Conservation (phyloP, 1,140 invertebrate genomes). For the Bursaphelenchus mucronatus region DNA sequence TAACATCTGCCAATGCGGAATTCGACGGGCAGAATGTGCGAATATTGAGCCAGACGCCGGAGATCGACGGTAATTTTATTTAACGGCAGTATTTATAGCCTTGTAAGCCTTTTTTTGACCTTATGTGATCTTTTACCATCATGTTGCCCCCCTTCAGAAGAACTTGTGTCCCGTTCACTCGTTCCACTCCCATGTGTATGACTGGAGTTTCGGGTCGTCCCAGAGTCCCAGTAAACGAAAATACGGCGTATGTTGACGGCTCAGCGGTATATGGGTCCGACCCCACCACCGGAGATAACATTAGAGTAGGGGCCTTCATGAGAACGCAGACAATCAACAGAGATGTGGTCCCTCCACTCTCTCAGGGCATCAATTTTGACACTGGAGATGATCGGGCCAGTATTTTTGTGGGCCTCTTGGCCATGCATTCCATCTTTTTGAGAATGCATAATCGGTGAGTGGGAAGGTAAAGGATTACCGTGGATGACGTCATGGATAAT, state of each 20-base stretch:
- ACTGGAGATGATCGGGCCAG: conserved; percentile 36
- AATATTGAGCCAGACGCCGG: conserved; percentile 28
- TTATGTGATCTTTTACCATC: conserved; percentile 16
- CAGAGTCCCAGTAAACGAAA: conserved; percentile 42
- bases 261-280: conserved; percentile 31
- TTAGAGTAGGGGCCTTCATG: conserved; percentile 38
- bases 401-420: conserved; percentile 34
- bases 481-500: neutral
- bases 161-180: conserved; percentile 43
- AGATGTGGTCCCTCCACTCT: conserved; percentile 25
- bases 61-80: conserved; percentile 20
- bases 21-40: conserved; percentile 28
- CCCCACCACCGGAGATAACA: conserved; percentile 12
- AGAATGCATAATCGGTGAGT: conserved; percentile 41
- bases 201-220: conserved; percentile 34
- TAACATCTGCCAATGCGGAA: conserved; percentile 36
- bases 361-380: conserved; percentile 23
- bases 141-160: too few species aligned
- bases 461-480: neutral
- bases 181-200: conserved; percentile 30
- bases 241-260: conserved; percentile 44
- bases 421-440: conserved; percentile 42
- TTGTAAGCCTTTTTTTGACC: conserved; percentile 3
- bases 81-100: conserved; percentile 1
- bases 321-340: conserved; percentile 18